Evolutionary conservation across 2,888 invertebrate species (phyloP).

Genomic region (Leptarthrus brevirostris): DNA sequence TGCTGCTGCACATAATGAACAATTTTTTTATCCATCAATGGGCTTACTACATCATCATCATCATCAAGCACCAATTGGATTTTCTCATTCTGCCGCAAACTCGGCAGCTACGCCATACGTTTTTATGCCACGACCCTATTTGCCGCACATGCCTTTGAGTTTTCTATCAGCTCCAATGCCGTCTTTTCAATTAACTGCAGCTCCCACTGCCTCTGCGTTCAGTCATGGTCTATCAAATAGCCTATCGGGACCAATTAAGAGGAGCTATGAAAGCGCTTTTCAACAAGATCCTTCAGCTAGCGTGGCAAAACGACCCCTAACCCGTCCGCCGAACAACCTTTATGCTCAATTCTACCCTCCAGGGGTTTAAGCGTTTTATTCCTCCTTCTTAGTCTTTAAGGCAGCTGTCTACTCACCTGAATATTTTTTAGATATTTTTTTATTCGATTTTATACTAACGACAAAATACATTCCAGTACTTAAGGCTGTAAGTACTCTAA

Average conservation of each 20-base stretch:
- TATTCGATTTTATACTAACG: neutral
- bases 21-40: slow-evolving; percentile 58
- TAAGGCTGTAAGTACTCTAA: slow-evolving; percentile 23
- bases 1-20: slow-evolving; percentile 62
- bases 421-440: neutral
- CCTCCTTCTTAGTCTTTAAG: neutral
- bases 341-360: slow-evolving; percentile 55
- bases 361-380: slow-evolving; percentile 5
- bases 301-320: slow-evolving; percentile 64
- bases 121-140: slow-evolving; percentile 54
- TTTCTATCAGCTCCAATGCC: slow-evolving; percentile 47
- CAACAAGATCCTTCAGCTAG: slow-evolving; percentile 66
- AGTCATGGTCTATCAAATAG: slow-evolving; percentile 34
- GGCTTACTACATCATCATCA: slow-evolving; percentile 59
- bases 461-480: slow-evolving; percentile 48
- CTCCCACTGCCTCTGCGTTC: slow-evolving; percentile 32
- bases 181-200: slow-evolving; percentile 7
- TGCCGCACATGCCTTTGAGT: slow-evolving; percentile 50
- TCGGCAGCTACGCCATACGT: slow-evolving; percentile 59
- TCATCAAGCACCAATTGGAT: slow-evolving; percentile 56
- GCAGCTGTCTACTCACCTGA: slow-evolving; percentile 27
- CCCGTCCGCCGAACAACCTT: slow-evolving; percentile 58
- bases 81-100: slow-evolving; percentile 58
- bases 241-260: slow-evolving; percentile 69
- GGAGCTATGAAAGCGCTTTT: slow-evolving; percentile 80